Conservation (phyloP, 2,797 vertebrate genomes). For the Acrocephalus scirpaceus region DNA sequence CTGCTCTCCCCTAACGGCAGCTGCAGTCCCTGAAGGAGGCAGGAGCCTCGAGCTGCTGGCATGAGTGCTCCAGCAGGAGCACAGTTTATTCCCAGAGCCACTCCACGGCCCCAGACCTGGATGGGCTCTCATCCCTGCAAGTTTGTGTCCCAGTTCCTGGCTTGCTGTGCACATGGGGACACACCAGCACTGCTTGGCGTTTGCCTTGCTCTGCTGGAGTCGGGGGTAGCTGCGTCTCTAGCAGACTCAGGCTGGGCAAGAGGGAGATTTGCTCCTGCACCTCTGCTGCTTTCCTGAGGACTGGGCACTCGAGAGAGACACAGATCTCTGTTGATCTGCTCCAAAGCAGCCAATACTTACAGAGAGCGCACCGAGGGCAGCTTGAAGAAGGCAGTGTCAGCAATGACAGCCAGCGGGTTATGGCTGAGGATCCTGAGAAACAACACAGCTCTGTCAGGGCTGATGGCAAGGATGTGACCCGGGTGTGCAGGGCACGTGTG, state of each 20-base stretch:
- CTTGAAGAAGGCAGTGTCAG: too few species aligned
- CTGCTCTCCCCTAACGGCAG: not conserved
- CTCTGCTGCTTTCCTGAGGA: not conserved
- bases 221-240: not conserved
- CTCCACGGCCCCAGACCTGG: not conserved
- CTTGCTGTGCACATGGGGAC: not conserved
- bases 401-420: too few species aligned
- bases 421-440: too few species aligned
- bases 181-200: not conserved
- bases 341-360: too few species aligned
- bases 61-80: not conserved
- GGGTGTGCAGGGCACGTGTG: not conserved
- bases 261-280: not conserved
- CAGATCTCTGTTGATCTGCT: too few species aligned
- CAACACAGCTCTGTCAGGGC: not conserved
- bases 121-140: not conserved
- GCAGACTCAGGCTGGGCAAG: not conserved
- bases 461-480: not conserved
- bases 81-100: not conserved
- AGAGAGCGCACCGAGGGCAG: too few species aligned
- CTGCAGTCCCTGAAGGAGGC: not conserved
- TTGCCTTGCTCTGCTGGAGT: not conserved
- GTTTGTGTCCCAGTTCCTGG: not conserved
- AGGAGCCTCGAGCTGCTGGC: not conserved
- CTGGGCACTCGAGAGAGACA: not conserved